Evolutionary conservation across 2,888 invertebrate genomes (phyloP), one percentile per base, ranked within the genome.

Genomic region (Harpagoxenus sublaevis): DNA sequence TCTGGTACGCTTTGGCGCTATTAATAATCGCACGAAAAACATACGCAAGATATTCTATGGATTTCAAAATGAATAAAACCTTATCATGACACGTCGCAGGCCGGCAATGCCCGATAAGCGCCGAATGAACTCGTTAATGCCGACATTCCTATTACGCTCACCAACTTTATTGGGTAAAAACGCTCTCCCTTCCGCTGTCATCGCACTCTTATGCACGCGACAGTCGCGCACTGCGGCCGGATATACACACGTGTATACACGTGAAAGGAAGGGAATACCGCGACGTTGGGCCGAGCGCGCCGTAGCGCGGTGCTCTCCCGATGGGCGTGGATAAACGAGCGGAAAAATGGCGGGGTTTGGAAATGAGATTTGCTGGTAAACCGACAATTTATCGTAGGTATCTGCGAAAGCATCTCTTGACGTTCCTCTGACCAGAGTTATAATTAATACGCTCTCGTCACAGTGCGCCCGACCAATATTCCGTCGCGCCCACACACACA

Each of bases 331-430:
- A 93, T 91, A 92, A 93, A 93, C 93, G 92, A 91, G 92, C 89
- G 92, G 91, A 94, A 93, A 94, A 93, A 93, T 92, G 90, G 89
- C 90, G 89, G 91, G 90, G 92, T 92, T 93, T 94, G 94, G 94
- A 94, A 95, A 95, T 95, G 94, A 95, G 94, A 95, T 94, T 95
- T 94, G 94, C 93, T 94, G 95, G 95, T 95, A 94, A 95, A 94
- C 95, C 95, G 94, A 94, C 95, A 95, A 95, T 95, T 95, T 94
- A 94, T 95, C 94, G 93, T 92, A 93, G 94, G 92, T 94, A 94
- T 94, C 93, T 93, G 92, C 93, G 91, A 93, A 94, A 92, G 92
- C 93, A 94, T 94, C 94, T 94, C 94, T 93, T 94, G 94, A 94
- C 94, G 93, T 93, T 93, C 89, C 93, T 94, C 93, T 93, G 94